These are phyloP conservation scores for Gymnothorax reevesii DNA, from an alignment of 2,797 vertebrate genomes.

Conservation along the genomic window DNA sequence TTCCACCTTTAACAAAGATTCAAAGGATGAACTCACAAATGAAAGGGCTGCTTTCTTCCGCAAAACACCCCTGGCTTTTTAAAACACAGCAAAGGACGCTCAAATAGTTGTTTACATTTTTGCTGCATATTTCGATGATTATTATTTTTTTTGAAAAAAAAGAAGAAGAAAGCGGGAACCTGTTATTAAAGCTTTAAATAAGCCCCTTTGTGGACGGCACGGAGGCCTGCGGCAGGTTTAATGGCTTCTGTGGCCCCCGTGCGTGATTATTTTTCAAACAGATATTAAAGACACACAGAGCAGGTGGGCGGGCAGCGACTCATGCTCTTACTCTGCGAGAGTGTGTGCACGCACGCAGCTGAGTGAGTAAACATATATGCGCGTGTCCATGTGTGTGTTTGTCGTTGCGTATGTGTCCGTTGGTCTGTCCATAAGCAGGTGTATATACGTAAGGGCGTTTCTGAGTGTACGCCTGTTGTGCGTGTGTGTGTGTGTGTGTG, in stretches of 20 bases:
- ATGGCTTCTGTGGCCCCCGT: conserved; percentile 23
- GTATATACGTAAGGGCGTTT: too few species aligned
- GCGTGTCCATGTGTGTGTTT: too few species aligned
- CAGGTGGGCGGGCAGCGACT: conserved; percentile 50
- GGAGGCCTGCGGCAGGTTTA: conserved; percentile 5
- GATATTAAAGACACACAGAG: conserved; percentile 36
- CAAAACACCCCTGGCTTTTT: conserved; percentile 28
- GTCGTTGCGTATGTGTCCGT: too few species aligned
- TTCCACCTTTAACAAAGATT: conserved; percentile 42
- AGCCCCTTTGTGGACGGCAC: conserved; percentile 55
- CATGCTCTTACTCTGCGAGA: neutral
- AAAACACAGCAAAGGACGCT: conserved; percentile 53
- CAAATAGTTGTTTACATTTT: conserved; percentile 63
- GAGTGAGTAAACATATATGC: too few species aligned
- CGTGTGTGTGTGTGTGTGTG: too few species aligned
- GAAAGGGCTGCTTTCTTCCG: conserved; percentile 41
- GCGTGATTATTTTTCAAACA: conserved; percentile 33
- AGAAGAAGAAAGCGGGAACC: conserved; percentile 38
- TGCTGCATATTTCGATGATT: conserved; percentile 61
- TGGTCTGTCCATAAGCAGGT: too few species aligned
- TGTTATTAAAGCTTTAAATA: conserved; percentile 65
- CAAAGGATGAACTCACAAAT: conserved; percentile 34
- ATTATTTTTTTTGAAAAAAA: conserved; percentile 55
- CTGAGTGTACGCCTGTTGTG: too few species aligned
- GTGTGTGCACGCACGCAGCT: too few species aligned